phyloP scores from a whole-genome alignment of 1,140 invertebrate species.

The Schlechtendalia chinensis region DNA sequence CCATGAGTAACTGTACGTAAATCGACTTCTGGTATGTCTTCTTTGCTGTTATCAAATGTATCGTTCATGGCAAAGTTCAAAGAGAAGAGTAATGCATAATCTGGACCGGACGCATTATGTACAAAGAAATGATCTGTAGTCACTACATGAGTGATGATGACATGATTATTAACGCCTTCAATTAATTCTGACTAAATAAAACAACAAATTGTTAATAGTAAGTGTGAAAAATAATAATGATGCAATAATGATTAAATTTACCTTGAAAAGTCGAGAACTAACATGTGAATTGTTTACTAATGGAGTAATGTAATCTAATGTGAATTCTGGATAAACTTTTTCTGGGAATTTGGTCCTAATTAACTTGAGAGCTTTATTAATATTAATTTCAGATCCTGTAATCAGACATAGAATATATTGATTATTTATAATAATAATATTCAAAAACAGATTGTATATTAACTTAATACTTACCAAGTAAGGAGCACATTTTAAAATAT shows the following conservation, averaged over 20 bases:
- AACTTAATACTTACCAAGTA: slow-evolving; percentile 66
- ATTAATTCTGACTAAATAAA: slow-evolving; percentile 50
- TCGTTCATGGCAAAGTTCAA: slow-evolving; percentile 74
- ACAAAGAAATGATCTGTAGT: slow-evolving; percentile 85
- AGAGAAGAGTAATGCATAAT: slow-evolving; percentile 74
- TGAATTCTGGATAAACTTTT: slow-evolving; percentile 74
- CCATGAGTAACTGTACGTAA: slow-evolving; percentile 28
- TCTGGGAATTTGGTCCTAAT: slow-evolving; percentile 80
- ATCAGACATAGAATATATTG: slow-evolving; percentile 51
- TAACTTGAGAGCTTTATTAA: slow-evolving; percentile 75
- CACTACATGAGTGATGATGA: slow-evolving; percentile 79
- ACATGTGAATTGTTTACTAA: slow-evolving; percentile 10
- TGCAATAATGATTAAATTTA: background rate
- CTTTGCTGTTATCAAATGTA: slow-evolving; percentile 22
- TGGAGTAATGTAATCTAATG: slow-evolving; percentile 70
- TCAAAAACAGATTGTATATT: background rate
- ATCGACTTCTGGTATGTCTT: slow-evolving; percentile 37
- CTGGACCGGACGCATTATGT: slow-evolving; percentile 89
- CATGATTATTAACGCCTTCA: slow-evolving; percentile 84
- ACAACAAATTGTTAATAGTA: slow-evolving; percentile 1
- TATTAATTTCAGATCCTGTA: slow-evolving; percentile 68
- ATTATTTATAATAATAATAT: background rate
- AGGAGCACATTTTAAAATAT: slow-evolving; percentile 75
- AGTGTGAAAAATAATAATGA: background rate
- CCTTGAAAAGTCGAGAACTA: slow-evolving; percentile 42